These are phyloP conservation scores for Listrodromus nycthemerus DNA, from an alignment of 2,888 invertebrate species.

Conservation along the genomic window DNA sequence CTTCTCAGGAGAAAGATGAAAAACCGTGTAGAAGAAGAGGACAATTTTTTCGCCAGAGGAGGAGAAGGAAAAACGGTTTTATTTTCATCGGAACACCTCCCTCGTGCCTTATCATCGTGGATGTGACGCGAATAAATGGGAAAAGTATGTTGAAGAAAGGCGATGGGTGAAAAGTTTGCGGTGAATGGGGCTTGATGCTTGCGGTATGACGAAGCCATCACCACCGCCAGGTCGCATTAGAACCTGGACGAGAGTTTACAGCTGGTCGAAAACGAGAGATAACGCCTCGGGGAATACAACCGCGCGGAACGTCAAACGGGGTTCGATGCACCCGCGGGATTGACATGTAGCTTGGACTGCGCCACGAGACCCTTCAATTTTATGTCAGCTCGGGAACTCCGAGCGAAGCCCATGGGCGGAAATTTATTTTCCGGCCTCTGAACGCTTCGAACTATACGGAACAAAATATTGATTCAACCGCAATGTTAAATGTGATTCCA, in stretches of 20 bases:
- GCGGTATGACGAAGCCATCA: constrained; percentile 16
- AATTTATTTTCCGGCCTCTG: constrained; percentile 53
- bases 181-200: not conserved
- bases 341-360: constrained; percentile 32
- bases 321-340: constrained; percentile 15
- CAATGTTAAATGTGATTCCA: not conserved
- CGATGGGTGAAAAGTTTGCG: not conserved
- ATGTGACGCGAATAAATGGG: constrained; percentile 56
- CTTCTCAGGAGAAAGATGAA: not conserved
- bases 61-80: constrained; percentile 19
- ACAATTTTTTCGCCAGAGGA: not conserved
- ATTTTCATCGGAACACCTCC: constrained; percentile 38
- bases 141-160: not conserved
- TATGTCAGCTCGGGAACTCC: not conserved
- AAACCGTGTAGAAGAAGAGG: not conserved
- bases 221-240: constrained; percentile 1
- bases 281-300: constrained; percentile 32
- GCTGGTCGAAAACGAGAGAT: constrained; percentile 30
- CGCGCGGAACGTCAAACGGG: constrained; percentile 22
- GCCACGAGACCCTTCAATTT: constrained; percentile 11
- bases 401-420: constrained; percentile 3
- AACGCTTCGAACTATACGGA: not conserved
- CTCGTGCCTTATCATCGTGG: constrained; percentile 56
- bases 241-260: constrained; percentile 32
- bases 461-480: constrained; percentile 6